Base-by-base conservation (phyloP, 37 sponge, comb jelly and placozoan species). In the Ianthella basta region DNA sequence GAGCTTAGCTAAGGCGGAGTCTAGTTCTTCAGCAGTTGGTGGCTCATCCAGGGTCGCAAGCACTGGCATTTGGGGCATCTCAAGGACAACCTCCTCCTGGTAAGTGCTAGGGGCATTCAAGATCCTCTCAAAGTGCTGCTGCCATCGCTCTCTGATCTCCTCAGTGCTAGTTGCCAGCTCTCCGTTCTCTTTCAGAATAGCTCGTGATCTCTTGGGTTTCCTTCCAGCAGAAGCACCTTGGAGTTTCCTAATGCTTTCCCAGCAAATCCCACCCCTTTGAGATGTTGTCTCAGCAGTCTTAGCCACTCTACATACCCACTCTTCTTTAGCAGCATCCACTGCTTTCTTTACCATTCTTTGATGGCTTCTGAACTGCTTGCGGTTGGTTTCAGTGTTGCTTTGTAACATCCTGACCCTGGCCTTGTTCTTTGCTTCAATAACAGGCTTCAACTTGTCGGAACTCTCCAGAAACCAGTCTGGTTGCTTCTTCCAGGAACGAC, bases 401-500 rank as follows among this genome's bases (percentile, higher is more conserved):
- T 85, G 60, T 15, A 87, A 37, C 27, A 66, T 4, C 50, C 74
- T 82, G 19, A 6, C 38, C 12, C 70, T 56, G 36, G 84, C 83
- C 10, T 10, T 39, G 30, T 83, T 72, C 80, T 88, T 88, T 15
- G 83, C 79, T 37, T 69, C 66, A 1, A 87, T 73, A 37, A 88
- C 10, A 18, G 88, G 88, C n/a, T 25, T 38, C 4, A 88, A 16
- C 32, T 4, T 59, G 5, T 83, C 83, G 0, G 5, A 21, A 29
- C 54, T 84, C 24, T 78, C 84, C 21, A 23, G 20, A 24, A 87
- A 87, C 87, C 87, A 87, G 36, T 88, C 84, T 23, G 89, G 84
- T 37, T 88, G 84, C n/a, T 82, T 82, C 81, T 64, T 74, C 57
- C 44, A 39, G n/a, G n/a, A n/a, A n/a, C n/a, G n/a, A n/a, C n/a